A percentile compares a stretch with the other conserved stretches of the same genome.
Evolutionary conservation across 1,140 invertebrate genomes (phyloP).

Genomic region (Diprion similis): DNA sequence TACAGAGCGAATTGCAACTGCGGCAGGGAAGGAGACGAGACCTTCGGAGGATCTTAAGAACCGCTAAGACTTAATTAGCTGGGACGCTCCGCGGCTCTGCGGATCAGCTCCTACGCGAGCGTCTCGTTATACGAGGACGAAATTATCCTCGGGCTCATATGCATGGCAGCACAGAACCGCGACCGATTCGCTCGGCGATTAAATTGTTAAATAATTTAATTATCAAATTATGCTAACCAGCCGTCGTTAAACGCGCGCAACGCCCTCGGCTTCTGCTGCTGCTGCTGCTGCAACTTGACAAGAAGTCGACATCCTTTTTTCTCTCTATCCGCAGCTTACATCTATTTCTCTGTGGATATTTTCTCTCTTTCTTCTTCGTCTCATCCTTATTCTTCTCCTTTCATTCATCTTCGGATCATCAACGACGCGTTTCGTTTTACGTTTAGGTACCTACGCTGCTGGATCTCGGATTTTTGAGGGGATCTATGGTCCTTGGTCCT

Average conservation of each 20-base stretch:
- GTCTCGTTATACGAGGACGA: neutral
- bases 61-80: conserved; percentile 5
- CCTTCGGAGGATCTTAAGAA: neutral
- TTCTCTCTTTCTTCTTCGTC: neutral
- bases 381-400: too few relatives aligned
- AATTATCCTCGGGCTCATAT: neutral
- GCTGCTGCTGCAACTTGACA: neutral
- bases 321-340: neutral
- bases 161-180: neutral
- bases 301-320: neutral
- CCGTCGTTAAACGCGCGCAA: neutral
- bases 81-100: neutral
- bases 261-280: neutral
- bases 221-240: conserved; percentile 7
- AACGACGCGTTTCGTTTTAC: too few relatives aligned
- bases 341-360: neutral
- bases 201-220: conserved; percentile 8
- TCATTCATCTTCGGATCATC: too few relatives aligned
- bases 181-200: neutral
- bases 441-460: too few relatives aligned
- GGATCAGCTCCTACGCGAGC: neutral
- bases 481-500: neutral
- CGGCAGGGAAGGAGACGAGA: neutral
- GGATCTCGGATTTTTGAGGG: neutral
- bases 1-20: too few relatives aligned